Conservation (phyloP, 1,140 invertebrate species). For the Zaprionus inermis region DNA sequence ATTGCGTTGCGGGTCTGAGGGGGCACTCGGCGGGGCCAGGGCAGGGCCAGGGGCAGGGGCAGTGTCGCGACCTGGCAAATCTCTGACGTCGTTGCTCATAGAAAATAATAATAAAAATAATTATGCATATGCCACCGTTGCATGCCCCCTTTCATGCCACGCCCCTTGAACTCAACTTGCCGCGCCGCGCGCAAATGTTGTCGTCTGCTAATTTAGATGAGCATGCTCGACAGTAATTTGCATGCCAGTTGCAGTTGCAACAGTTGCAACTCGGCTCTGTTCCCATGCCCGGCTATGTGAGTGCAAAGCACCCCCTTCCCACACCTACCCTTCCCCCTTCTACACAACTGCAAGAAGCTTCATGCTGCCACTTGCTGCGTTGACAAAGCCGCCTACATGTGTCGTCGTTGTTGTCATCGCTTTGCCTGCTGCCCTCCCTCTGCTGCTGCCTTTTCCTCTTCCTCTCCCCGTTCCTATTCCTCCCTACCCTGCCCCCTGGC, state of each 20-base stretch:
- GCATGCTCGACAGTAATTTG: conserved; percentile 81
- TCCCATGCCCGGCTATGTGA: conserved; percentile 25
- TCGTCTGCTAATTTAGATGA: conserved; percentile 76
- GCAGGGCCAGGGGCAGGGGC: not conserved
- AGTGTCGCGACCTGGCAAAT: conserved; percentile 35
- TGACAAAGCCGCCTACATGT: conserved; percentile 77
- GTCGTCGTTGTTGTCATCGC: conserved; percentile 50
- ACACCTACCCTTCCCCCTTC: not conserved
- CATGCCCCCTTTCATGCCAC: not conserved
- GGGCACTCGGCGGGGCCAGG: conserved; percentile 23
- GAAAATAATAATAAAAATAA: conserved; percentile 82
- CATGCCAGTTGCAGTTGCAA: conserved; percentile 75
- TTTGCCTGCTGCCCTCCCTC: not conserved
- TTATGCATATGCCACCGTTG: conserved; percentile 79
- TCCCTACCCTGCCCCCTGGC: conserved; percentile 35
- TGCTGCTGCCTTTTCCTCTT: conserved; percentile 40
- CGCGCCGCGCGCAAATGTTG: not conserved
- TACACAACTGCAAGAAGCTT: no score
- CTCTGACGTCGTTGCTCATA: conserved; percentile 33
- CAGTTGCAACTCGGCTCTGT: conserved; percentile 18
- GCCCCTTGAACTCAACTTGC: conserved; percentile 5
- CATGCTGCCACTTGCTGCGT: conserved; percentile 37
- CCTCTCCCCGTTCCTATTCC: not conserved
- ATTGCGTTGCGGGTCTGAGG: conserved; percentile 53
- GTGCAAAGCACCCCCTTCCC: no score